Base-by-base conservation (phyloP, 30 jellyfish, hydroid and myxozoan genomes). In the Mastigias papua region DNA sequence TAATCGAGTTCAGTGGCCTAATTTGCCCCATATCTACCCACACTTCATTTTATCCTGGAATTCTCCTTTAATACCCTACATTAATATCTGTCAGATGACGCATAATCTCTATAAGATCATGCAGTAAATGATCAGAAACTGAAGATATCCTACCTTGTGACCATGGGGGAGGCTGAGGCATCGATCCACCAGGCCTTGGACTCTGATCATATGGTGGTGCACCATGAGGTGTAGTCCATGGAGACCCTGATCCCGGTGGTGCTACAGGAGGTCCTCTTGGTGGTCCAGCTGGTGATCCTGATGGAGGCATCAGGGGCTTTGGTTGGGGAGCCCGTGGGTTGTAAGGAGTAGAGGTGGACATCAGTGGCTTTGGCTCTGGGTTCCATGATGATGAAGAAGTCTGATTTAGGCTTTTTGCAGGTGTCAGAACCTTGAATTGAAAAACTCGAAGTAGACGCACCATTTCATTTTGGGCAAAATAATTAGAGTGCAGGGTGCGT, bases 131-230 rank as follows among this genome's bases (percentile, higher is more conserved):
- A 37, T 3, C 6, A 37, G 11, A 6, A 37, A 11, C 10, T 3
- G 54, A 37, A 37, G 11, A 37, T 37, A 37, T 20, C 17, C 46
- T 69, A 69, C 80, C 80, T 69, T 69, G 80, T 31, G 58, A 35
- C 80, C 80, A 69, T 28, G 80, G 80, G 8, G 80, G 61, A 69
- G 58, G 61, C 61, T 46, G 49, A 29, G 61, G 25, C 80, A 28
- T 69, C 33, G 61, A 8, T 31, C 60, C 80, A 69, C 61, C 60
- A 20, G 80, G 33, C 15, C 61, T 27, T 9, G 80, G 80, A 4
- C 78, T 32, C 57, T 78, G 89, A 51, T 78, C 89, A 42, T 23
- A 78, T 1, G 76, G 62, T 8, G n/a, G 89, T 33, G 61, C 81
- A 20, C 73, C 73, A 31, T 48, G 80, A 69, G 80, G 80, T 4